phyloP scores from a whole-genome alignment of 2,888 invertebrate species.

The Galeruca laticollis region DNA sequence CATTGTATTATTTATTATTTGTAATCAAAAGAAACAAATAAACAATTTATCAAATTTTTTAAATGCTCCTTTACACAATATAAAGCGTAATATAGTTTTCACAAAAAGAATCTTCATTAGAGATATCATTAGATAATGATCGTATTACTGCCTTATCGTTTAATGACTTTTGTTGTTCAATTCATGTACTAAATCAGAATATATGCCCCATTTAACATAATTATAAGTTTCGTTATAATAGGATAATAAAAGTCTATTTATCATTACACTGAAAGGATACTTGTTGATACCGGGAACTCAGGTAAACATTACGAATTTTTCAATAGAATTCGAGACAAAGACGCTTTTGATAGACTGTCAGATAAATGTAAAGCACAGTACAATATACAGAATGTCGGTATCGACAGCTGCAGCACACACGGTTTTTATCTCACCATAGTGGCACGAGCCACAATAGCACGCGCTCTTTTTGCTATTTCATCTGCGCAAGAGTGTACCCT shows the following conservation, averaged over 20 bases:
- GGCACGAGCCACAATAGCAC: conserved; percentile 53
- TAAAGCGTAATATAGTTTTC: too few species aligned
- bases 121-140: neutral
- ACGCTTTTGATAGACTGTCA: conserved; percentile 51
- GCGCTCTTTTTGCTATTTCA: conserved; percentile 49
- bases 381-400: conserved; percentile 48
- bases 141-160: neutral
- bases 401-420: conserved; percentile 52
- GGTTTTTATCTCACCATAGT: conserved; percentile 42
- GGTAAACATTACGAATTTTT: conserved; percentile 47
- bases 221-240: conserved; percentile 36
- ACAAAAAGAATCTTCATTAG: neutral
- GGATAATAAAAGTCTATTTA: conserved; percentile 46
- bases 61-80: too few species aligned
- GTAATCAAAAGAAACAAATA: too few species aligned
- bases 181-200: conserved; percentile 24
- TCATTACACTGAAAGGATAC: conserved; percentile 41
- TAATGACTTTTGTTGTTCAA: conserved; percentile 29
- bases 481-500: conserved; percentile 46
- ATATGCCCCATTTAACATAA: conserved; percentile 35
- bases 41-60: too few species aligned
- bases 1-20: too few species aligned
- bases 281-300: conserved; percentile 48
- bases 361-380: conserved; percentile 52
- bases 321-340: conserved; percentile 49